Conservation (phyloP, 2,888 invertebrate genomes). For the Diaprepes abbreviatus region DNA sequence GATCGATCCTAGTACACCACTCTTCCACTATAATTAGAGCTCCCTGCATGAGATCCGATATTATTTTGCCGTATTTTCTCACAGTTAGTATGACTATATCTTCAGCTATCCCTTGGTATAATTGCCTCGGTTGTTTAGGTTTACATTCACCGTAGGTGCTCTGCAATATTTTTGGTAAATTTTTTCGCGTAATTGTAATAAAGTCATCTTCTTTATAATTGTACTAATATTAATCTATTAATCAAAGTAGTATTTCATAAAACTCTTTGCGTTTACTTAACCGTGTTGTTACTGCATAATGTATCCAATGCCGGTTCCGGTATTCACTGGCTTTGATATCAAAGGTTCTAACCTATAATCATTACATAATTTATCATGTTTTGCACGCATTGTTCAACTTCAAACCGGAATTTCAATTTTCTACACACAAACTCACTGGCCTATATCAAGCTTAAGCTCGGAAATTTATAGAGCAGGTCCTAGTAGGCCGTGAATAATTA, state of each 20-base stretch:
- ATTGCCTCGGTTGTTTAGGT: too few species aligned
- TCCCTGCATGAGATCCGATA: too few species aligned
- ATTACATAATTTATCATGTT: slow-evolving; percentile 10
- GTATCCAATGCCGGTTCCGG: neutral
- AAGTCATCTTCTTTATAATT: too few species aligned
- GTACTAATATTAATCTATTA: neutral
- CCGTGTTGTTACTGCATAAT: neutral
- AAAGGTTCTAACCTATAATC: slow-evolving; percentile 13
- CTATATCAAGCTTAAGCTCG: slow-evolving; percentile 12
- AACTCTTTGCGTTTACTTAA: neutral
- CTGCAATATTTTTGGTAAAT: too few species aligned
- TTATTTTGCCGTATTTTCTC: too few species aligned
- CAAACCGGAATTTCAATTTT: slow-evolving; percentile 18
- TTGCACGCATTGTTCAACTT: slow-evolving; percentile 9
- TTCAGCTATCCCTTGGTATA: too few species aligned
- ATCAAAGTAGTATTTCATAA: neutral
- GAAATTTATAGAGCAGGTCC: slow-evolving; percentile 13
- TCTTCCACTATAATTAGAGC: too few species aligned
- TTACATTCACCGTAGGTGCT: too few species aligned
- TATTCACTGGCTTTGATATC: neutral
- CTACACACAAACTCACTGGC: slow-evolving; percentile 11
- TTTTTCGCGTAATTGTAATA: too few species aligned
- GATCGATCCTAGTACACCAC: too few species aligned
- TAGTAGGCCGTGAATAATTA: neutral
- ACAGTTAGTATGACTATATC: too few species aligned